These are phyloP conservation scores for Mythimna albipuncta DNA, from an alignment of 2,888 invertebrate species.

Conservation along the genomic window DNA sequence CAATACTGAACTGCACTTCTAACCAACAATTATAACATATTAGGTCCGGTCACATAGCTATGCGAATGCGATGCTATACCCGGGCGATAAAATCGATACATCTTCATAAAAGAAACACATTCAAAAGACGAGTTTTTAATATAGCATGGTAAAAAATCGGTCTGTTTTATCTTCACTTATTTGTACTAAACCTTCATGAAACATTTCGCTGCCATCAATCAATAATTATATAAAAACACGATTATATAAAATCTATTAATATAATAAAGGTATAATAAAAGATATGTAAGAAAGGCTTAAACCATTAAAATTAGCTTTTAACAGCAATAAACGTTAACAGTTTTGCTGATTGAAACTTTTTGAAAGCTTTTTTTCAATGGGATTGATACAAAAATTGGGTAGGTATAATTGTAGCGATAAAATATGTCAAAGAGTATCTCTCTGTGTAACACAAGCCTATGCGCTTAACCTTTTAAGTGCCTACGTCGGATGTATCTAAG, in stretches of 20 bases:
- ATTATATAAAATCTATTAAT: slow-evolving; percentile 61
- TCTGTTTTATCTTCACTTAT: slow-evolving; percentile 15
- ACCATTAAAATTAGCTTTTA: slow-evolving; percentile 55
- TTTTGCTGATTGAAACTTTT: slow-evolving; percentile 35
- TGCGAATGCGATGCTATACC: slow-evolving; percentile 16
- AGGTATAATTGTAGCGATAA: slow-evolving; percentile 19
- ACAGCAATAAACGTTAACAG: slow-evolving; percentile 58
- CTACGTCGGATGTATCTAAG: no score
- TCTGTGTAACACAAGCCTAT: neutral
- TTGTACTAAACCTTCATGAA: slow-evolving; percentile 50
- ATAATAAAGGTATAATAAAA: slow-evolving; percentile 60
- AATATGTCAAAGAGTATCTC: neutral
- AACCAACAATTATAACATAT: slow-evolving; percentile 18
- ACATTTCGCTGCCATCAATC: slow-evolving; percentile 50
- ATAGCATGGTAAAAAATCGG: slow-evolving; percentile 4
- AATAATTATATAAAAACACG: slow-evolving; percentile 62
- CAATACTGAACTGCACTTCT: slow-evolving; percentile 54
- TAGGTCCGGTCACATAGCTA: slow-evolving; percentile 11
- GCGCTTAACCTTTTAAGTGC: no score
- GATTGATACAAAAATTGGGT: neutral
- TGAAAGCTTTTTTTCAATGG: slow-evolving; percentile 14
- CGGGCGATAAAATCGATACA: slow-evolving; percentile 14
- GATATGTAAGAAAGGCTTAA: slow-evolving; percentile 64
- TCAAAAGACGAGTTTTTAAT: slow-evolving; percentile 4
- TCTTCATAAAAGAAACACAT: slow-evolving; percentile 18